A percentile compares a stretch with the other conserved stretches of the same genome.
These are phyloP conservation scores for Ceratina japonica DNA, from an alignment of 1,140 invertebrate species.

Conservation along the genomic window DNA sequence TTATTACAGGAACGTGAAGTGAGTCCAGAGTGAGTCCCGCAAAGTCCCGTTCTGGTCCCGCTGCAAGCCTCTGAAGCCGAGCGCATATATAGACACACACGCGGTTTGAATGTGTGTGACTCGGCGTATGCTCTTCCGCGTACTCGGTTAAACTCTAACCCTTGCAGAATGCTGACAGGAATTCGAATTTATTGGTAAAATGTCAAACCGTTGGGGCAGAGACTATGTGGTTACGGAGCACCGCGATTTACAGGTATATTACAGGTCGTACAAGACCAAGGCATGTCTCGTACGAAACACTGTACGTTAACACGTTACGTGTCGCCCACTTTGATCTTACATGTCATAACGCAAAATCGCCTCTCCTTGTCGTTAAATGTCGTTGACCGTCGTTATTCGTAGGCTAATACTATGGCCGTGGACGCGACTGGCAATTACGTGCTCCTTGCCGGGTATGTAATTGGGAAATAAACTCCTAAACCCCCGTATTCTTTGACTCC, in stretches of 20 bases:
- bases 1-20: no score
- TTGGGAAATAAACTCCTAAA: not conserved
- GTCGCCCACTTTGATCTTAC: not conserved
- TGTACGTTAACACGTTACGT: not conserved
- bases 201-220: constrained; percentile 83
- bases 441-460: constrained; percentile 88
- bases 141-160: constrained; percentile 38
- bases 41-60: no score
- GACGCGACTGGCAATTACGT: constrained; percentile 91
- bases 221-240: constrained; percentile 84
- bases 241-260: constrained; percentile 82
- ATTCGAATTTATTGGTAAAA: constrained; percentile 64
- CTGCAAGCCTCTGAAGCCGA: no score
- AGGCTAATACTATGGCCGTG: constrained; percentile 95
- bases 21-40: no score
- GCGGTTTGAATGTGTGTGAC: not conserved
- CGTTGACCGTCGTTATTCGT: constrained; percentile 67
- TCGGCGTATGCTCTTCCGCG: not conserved
- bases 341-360: not conserved
- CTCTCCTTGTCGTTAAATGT: constrained; percentile 21
- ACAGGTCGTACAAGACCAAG: no score
- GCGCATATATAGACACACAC: no score
- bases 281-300: not conserved
- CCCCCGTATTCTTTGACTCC: not conserved
- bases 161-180: constrained; percentile 48